Evolutionary conservation across 2,113 vertebrate genomes (phyloP), one percentile per base, ranked within the genome.

Genomic region (Phrynosoma blainvillii): DNA sequence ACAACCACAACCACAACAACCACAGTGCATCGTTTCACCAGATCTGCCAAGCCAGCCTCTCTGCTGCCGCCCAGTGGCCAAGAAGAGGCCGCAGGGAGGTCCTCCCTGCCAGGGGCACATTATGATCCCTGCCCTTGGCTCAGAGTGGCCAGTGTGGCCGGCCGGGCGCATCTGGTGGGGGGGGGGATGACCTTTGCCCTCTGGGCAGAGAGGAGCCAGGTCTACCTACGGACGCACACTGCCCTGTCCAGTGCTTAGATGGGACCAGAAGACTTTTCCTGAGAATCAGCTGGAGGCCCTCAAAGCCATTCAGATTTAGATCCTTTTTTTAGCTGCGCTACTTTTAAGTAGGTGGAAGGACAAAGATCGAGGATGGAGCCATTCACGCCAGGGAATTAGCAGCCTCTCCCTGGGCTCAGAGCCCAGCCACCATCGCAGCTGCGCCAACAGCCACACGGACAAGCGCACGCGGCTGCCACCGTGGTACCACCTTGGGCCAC

Each of bases 271-370:
- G 59, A 78, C 36, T 65, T 1, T 18, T 42, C 74, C 92, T 89
- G 83, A 89, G 89, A 92, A 93, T 88, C 90, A 81, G 89, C 92
- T 30, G n/a, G 91, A 93, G 91, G 94, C 88, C 89, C 92, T 92
- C 62, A 71, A 18, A 80, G 92, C 74, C 87, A 74, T 89, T 86
- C 0, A 16, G 90, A 91, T 85, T 90, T 40, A 83, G 2, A 91
- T 86, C 91, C 89, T 91, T 89, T 94, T 93, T 93, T 93, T 89
- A 95, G 94, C 12, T 0, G 0, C 52, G 0, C 91, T 90, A 89
- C 68, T 90, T 88, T 85, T 89, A 59, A 91, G 92, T 88, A 89
- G 94, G 93, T 79, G 88, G 91, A 73, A 89, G 92, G 93, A 86
- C 90, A 32, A 90, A 87, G 88, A 81, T 79, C 3, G 0, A 78